Evolutionary conservation across 2,888 invertebrate species (phyloP).

Genomic region (Polydesmus complanatus): DNA sequence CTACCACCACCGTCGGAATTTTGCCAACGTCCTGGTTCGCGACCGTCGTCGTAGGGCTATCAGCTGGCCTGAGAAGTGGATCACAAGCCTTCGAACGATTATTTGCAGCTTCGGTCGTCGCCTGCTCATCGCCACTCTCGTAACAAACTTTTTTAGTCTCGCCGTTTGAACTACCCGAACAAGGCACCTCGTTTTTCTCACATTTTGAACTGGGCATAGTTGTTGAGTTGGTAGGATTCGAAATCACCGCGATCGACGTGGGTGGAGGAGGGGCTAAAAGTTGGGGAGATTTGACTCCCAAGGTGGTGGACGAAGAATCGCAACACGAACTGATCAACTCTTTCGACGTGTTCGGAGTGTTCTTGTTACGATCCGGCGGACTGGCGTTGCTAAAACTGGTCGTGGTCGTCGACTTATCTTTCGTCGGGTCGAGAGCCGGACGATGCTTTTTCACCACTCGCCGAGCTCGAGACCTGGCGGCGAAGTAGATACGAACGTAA

Average conservation of each 20-base stretch:
- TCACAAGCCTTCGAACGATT: not conserved
- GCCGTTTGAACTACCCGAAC: not conserved
- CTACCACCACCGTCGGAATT: not conserved
- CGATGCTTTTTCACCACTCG: conserved; percentile 44
- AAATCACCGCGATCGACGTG: not conserved
- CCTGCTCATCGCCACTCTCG: not conserved
- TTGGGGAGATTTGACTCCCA: not conserved
- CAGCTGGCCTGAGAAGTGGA: conserved; percentile 1
- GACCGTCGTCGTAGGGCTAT: not conserved
- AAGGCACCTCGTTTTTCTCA: not conserved
- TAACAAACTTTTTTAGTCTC: not conserved
- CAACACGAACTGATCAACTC: not conserved
- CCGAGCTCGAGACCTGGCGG: conserved; percentile 81
- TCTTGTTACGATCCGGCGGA: conserved; percentile 21
- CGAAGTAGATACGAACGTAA: conserved; percentile 95
- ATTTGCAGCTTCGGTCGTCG: not conserved
- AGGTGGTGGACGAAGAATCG: not conserved
- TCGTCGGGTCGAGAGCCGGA: conserved; percentile 19
- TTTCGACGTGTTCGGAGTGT: conserved; percentile 8
- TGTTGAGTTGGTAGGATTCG: not conserved
- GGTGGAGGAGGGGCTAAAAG: not conserved
- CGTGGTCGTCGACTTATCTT: conserved; percentile 25
- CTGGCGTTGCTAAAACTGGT: conserved; percentile 25
- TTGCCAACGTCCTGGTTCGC: not conserved
- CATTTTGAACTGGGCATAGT: not conserved